Evolutionary conservation across 53 echinoderm and acorn worm species (phyloP).

Genomic region (Holothuria leucospilota): DNA sequence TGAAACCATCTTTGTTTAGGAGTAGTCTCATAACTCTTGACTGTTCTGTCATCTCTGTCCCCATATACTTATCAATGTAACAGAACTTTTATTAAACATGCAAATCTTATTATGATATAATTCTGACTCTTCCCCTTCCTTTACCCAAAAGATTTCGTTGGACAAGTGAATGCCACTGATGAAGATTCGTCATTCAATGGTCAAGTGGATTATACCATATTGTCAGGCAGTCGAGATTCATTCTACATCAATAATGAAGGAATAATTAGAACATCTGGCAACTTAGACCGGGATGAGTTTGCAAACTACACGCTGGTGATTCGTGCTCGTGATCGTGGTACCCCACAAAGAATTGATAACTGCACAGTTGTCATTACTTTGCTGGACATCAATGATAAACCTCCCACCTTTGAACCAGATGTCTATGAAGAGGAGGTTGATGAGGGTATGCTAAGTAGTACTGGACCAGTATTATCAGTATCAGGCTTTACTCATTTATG

Average conservation of each 20-base stretch:
- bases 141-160: constrained; percentile 14
- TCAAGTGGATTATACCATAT: constrained; percentile 48
- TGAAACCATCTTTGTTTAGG: too few relatives aligned
- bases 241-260: constrained; percentile 51
- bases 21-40: too few relatives aligned
- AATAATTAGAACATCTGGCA: constrained; percentile 2
- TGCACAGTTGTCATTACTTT: constrained; percentile 60
- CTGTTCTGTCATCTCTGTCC: too few relatives aligned
- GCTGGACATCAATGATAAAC: constrained; percentile 71
- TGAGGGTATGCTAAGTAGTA: constrained; percentile 8
- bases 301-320: constrained; percentile 46
- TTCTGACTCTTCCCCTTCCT: neutral
- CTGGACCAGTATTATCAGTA: too few relatives aligned
- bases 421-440: neutral
- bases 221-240: constrained; percentile 15
- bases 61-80: too few relatives aligned
- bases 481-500: too few relatives aligned
- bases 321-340: constrained; percentile 62
- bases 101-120: neutral
- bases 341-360: constrained; percentile 14
- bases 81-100: too few relatives aligned
- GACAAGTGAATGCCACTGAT: constrained; percentile 52
- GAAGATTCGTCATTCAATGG: constrained; percentile 32
- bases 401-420: constrained; percentile 43
- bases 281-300: constrained; percentile 64